A percentile compares a stretch with the other conserved stretches of the same genome.
phyloP scores from a whole-genome alignment of 2,797 vertebrate species.

The Hydrophis major region DNA sequence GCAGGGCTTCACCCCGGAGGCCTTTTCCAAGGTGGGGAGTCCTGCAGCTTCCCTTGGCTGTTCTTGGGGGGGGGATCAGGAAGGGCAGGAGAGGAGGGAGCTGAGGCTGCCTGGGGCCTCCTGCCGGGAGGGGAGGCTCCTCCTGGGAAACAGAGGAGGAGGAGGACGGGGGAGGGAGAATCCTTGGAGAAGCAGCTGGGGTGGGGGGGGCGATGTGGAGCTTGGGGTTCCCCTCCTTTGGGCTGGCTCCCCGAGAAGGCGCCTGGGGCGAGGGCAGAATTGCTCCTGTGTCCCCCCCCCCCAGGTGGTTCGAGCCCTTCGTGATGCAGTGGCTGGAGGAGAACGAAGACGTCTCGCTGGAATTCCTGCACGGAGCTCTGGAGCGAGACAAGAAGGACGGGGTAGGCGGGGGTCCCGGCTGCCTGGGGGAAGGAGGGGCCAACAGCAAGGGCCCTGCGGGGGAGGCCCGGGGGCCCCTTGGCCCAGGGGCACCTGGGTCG shows the following conservation, averaged over 20 bases:
- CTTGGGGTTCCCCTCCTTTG: too few species aligned
- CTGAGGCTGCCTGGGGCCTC: neutral
- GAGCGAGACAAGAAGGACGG: conserved; percentile 98
- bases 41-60: neutral
- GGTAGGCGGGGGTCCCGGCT: conserved; percentile 70
- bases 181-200: neutral
- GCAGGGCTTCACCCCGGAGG: neutral
- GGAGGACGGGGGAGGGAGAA: neutral
- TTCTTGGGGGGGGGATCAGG: neutral
- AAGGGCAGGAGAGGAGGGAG: neutral
- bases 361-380: conserved; percentile 93
- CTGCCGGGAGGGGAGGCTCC: neutral
- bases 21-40: too few species aligned
- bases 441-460: neutral
- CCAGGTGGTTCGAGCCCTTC: conserved; percentile 95
- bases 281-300: neutral
- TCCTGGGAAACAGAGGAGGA: too few species aligned
- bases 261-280: rapidly evolving
- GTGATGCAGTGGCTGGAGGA: conserved; percentile 97
- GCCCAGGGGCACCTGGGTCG: neutral
- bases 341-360: conserved; percentile 96
- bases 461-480: neutral
- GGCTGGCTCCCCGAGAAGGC: neutral
- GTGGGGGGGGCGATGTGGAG: neutral
- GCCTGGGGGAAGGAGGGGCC: neutral